Conservation (phyloP, 1,140 invertebrate genomes). For the Neoseiulus cucumeris region DNA sequence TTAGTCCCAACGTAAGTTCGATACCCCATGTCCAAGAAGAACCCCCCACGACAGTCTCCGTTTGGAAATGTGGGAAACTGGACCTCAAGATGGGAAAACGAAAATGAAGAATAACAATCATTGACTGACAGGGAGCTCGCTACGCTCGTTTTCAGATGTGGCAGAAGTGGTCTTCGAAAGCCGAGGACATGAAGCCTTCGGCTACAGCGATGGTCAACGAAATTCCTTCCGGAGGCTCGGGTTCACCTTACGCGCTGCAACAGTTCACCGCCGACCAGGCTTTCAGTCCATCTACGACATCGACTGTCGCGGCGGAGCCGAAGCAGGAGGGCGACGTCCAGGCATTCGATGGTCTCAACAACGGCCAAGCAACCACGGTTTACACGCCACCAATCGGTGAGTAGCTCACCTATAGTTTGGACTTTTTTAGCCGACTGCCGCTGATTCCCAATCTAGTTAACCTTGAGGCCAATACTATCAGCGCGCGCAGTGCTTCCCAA, state of each 20-base stretch:
- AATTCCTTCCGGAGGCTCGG: neutral
- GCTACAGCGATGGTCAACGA: constrained; percentile 8
- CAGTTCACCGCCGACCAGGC: constrained; percentile 7
- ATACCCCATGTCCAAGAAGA: too few relatives aligned
- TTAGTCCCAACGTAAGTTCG: constrained; percentile 4
- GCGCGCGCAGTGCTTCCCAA: too few relatives aligned
- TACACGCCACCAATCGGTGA: constrained; percentile 4
- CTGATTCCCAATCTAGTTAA: too few relatives aligned
- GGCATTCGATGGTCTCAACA: constrained; percentile 5
- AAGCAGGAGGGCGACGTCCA: neutral
- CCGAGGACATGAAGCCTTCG: constrained; percentile 1
- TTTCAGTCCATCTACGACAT: constrained; percentile 6
- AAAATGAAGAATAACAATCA: too few relatives aligned
- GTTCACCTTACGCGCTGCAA: neutral
- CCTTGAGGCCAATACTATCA: too few relatives aligned
- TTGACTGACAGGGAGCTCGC: too few relatives aligned
- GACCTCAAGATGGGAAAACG: too few relatives aligned
- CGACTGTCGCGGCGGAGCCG: neutral
- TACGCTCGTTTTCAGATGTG: neutral
- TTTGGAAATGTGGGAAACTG: too few relatives aligned
- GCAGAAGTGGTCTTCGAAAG: constrained; percentile 2
- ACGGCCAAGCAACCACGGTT: neutral
- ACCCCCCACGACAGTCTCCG: too few relatives aligned
- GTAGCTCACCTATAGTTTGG: neutral
- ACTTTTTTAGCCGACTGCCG: too few relatives aligned